phyloP scores from a whole-genome alignment of 2,888 invertebrate genomes.

The Auanema sp. region DNA sequence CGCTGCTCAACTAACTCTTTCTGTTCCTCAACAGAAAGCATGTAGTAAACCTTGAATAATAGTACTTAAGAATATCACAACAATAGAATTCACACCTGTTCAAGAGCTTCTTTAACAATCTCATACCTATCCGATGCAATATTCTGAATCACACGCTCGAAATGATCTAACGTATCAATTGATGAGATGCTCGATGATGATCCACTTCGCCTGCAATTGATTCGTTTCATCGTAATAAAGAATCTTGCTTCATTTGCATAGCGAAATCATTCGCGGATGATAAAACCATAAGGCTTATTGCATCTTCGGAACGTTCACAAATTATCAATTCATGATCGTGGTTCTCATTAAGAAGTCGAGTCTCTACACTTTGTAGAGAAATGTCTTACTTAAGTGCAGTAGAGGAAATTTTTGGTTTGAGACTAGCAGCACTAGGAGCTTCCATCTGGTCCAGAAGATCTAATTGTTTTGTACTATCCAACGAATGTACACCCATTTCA shows the following conservation, averaged over 20 bases:
- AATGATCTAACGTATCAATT: conserved; percentile 43
- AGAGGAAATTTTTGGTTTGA: too few relatives aligned
- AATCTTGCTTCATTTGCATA: too few relatives aligned
- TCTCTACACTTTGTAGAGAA: too few relatives aligned
- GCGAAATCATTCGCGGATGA: too few relatives aligned
- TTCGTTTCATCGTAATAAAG: too few relatives aligned
- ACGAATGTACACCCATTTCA: conserved; percentile 2
- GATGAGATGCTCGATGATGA: conserved; percentile 44
- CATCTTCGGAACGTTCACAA: too few relatives aligned
- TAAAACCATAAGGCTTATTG: too few relatives aligned
- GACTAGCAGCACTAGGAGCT: too few relatives aligned
- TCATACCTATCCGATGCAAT: conserved; percentile 30
- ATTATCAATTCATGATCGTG: too few relatives aligned
- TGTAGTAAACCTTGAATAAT: conserved; percentile 11
- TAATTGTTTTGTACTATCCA: conserved; percentile 3
- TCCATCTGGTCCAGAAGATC: too few relatives aligned
- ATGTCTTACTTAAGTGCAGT: too few relatives aligned
- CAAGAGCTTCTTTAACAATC: conserved; percentile 15
- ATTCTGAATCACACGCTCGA: conserved; percentile 51
- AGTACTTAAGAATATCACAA: neutral
- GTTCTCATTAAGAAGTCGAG: too few relatives aligned
- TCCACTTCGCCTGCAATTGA: conserved; percentile 24
- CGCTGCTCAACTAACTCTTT: conserved; percentile 20
- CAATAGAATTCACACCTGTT: conserved; percentile 5
- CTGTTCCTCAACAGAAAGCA: conserved; percentile 26